Percentiles rank a stretch among this genome's conserved stretches.
Conservation (phyloP, 2,888 invertebrate genomes). For the Drosophila nr. perissopoda region DNA sequence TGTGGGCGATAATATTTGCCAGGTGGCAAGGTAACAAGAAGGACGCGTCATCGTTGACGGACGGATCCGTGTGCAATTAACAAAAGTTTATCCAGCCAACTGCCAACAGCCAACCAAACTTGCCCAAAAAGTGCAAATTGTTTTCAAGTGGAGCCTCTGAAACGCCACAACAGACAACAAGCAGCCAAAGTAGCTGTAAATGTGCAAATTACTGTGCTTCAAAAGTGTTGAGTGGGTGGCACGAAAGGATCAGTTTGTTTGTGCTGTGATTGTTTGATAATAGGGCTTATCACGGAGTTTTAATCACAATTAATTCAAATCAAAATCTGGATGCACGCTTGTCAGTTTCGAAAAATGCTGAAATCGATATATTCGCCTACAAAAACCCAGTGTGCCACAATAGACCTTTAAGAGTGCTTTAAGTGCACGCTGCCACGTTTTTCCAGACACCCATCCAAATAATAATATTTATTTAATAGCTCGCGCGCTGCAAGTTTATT, state of each 20-base stretch:
- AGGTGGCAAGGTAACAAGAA: constrained; percentile 43
- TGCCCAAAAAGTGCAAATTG: constrained; percentile 67
- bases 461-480: constrained; percentile 56
- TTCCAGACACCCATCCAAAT: neutral
- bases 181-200: constrained; percentile 18
- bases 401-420: constrained; percentile 52
- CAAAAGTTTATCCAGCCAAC: constrained; percentile 37
- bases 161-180: constrained; percentile 12
- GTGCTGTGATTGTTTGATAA: neutral
- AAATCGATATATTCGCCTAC: constrained; percentile 18
- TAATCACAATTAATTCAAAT: neutral
- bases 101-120: constrained; percentile 29
- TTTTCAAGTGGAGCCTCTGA: constrained; percentile 52
- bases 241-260: neutral
- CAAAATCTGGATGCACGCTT: neutral
- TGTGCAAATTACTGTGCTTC: constrained; percentile 36
- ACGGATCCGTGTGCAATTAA: constrained; percentile 47
- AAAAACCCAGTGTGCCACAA: constrained; percentile 8
- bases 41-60: constrained; percentile 28
- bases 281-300: neutral
- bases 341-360: neutral
- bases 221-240: constrained; percentile 7
- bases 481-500: constrained; percentile 48
- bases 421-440: constrained; percentile 60
- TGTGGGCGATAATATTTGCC: constrained; percentile 48